Conservation (phyloP, 1,140 invertebrate genomes). For the Drusus annulatus region DNA sequence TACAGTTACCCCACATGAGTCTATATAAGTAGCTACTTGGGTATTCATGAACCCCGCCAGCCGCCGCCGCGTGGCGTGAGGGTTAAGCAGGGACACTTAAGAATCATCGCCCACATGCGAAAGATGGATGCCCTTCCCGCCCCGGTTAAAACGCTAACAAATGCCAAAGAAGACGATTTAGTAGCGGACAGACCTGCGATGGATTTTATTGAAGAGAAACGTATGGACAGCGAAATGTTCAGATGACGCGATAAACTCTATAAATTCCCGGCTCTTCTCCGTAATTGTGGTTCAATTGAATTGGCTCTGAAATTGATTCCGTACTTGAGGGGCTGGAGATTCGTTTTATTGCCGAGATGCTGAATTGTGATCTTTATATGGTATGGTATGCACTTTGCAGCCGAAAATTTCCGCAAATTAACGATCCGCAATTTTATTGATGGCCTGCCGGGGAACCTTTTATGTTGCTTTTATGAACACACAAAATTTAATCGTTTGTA, state of each 20-base stretch:
- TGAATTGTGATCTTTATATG: conserved; percentile 26
- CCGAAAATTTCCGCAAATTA: conserved; percentile 15
- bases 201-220: conserved; percentile 57
- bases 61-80: no score
- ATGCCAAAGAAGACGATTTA: conserved; percentile 47
- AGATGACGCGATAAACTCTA: conserved; percentile 54
- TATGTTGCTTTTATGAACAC: no score
- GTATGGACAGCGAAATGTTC: conserved; percentile 57
- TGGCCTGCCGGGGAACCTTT: no score
- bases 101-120: neutral
- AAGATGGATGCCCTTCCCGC: neutral
- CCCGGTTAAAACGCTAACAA: neutral
- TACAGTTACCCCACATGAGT: no score
- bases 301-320: conserved; percentile 50
- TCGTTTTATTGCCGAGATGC: conserved; percentile 22
- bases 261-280: conserved; percentile 41
- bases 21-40: no score
- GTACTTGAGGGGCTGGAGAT: neutral
- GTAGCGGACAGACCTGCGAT: conserved; percentile 45
- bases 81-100: no score
- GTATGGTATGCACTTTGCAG: neutral
- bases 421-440: neutral
- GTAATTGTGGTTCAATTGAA: conserved; percentile 47
- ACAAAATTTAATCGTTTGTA: no score
- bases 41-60: no score